phyloP scores from a whole-genome alignment of 2,797 vertebrate genomes.

The Vultur gryphus region DNA sequence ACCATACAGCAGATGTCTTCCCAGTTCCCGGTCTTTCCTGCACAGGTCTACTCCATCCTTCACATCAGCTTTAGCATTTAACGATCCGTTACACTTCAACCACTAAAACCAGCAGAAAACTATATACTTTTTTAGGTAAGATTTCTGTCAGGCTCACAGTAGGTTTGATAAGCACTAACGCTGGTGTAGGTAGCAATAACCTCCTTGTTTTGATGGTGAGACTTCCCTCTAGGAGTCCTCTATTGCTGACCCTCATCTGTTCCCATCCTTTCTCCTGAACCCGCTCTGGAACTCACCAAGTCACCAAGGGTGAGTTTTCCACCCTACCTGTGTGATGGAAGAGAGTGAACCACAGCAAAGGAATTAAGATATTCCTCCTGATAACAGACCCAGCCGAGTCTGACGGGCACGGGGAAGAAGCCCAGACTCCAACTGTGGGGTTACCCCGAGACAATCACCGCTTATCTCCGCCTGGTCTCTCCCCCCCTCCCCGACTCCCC shows the following conservation, averaged over 20 bases:
- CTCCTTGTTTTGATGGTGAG: background rate
- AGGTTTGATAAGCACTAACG: background rate
- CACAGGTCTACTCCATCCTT: background rate
- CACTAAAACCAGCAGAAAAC: background rate
- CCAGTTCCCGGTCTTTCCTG: background rate
- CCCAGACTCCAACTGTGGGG: accelerated
- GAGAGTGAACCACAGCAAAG: accelerated
- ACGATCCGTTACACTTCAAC: background rate
- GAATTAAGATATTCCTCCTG: accelerated
- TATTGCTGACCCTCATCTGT: background rate
- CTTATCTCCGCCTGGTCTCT: accelerated
- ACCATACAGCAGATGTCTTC: background rate
- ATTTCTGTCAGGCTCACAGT: background rate
- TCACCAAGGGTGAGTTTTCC: background rate
- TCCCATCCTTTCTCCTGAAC: background rate
- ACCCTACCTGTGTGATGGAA: accelerated
- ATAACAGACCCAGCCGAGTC: accelerated
- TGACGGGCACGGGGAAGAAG: accelerated
- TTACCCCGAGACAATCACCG: no score
- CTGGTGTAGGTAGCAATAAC: background rate
- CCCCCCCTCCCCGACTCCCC: no score
- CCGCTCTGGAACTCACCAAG: background rate
- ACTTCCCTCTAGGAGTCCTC: background rate
- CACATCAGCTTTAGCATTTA: background rate
- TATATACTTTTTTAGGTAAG: accelerated